Evolutionary conservation across 64 coral and sea anemone genomes (phyloP).

Genomic region (Orbicella faveolata): DNA sequence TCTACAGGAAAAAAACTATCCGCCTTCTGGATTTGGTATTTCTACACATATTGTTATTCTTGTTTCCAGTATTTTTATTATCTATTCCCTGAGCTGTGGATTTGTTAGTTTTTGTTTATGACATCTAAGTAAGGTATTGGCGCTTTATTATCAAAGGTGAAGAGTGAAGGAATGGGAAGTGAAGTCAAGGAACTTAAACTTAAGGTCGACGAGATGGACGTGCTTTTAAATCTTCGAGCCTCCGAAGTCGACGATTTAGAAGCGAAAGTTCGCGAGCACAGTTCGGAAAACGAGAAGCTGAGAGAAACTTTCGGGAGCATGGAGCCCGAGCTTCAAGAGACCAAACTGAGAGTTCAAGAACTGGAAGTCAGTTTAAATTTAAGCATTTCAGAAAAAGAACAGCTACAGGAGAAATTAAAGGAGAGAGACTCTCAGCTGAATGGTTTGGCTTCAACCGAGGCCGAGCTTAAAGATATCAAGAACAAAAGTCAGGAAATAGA

Average conservation of each 20-base stretch:
- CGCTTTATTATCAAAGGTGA: conserved; percentile 43
- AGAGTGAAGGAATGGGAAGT: conserved; percentile 14
- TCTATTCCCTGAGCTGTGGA: neutral
- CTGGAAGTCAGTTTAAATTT: conserved; percentile 65
- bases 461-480: conserved; percentile 68
- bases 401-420: conserved; percentile 66
- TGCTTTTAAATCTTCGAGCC: conserved; percentile 34
- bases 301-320: conserved; percentile 37
- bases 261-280: conserved; percentile 1
- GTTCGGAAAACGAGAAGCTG: conserved; percentile 50
- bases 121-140: conserved; percentile 20
- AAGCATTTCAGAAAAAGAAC: conserved; percentile 55
- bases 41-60: neutral
- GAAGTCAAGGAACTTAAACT: conserved; percentile 42
- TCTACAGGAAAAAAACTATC: too few relatives aligned
- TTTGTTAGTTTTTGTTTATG: neutral
- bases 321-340: conserved; percentile 49
- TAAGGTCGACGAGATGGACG: conserved; percentile 28
- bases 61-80: neutral
- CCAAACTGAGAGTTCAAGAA: conserved; percentile 56
- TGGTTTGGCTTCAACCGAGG: conserved; percentile 78
- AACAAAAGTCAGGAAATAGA: conserved; percentile 85
- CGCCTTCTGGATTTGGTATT: too few relatives aligned
- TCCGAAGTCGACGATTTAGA: conserved; percentile 54
- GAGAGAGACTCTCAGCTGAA: conserved; percentile 47